Percentiles rank a stretch among this genome's conserved stretches.
phyloP scores from a whole-genome alignment of 2,113 vertebrate genomes.

The Pycnonotus jocosus region DNA sequence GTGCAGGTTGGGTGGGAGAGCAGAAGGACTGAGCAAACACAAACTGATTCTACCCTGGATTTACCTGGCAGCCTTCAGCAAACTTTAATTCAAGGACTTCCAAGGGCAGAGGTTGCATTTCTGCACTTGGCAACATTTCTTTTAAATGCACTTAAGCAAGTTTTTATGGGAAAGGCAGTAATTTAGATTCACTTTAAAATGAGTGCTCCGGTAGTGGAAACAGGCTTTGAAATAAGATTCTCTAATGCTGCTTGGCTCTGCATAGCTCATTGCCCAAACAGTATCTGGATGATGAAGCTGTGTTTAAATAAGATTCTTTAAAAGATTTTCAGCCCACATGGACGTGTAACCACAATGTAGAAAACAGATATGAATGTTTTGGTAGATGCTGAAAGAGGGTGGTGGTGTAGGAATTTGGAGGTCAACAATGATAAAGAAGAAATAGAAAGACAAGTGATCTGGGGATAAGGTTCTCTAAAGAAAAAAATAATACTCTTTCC shows the following conservation, averaged over 20 bases:
- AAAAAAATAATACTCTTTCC: background rate
- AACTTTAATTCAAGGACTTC: constrained; percentile 34
- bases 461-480: background rate
- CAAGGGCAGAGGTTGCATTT: background rate
- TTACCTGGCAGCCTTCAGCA: constrained; percentile 26
- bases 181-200: background rate
- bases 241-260: background rate
- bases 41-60: background rate
- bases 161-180: background rate
- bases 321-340: background rate
- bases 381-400: background rate
- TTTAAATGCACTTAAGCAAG: background rate
- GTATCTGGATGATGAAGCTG: background rate
- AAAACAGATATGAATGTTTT: constrained; percentile 5
- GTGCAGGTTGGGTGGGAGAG: background rate
- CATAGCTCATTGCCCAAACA: background rate
- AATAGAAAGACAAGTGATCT: background rate
- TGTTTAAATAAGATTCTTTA: constrained; percentile 18
- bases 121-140: background rate
- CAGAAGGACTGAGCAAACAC: background rate
- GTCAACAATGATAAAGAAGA: background rate
- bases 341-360: background rate
- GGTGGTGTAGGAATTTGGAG: background rate
- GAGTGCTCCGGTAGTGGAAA: background rate
- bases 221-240: background rate